Percentiles rank a stretch among this genome's conserved stretches.
Conservation (phyloP, 2,797 vertebrate genomes). For the Anguilla megastoma region DNA sequence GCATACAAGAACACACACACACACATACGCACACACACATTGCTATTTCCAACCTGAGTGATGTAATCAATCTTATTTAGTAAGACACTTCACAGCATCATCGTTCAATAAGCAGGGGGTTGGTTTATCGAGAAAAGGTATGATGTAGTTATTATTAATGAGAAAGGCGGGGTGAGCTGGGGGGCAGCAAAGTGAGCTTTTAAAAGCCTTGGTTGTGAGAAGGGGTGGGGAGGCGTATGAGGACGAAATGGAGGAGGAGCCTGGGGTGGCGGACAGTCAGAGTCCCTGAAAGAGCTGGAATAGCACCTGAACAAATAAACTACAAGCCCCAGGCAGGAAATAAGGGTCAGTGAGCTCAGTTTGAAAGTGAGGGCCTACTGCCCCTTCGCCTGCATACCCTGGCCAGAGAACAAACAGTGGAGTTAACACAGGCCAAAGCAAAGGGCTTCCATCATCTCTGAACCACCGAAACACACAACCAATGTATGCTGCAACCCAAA, state of each 20-base stretch:
- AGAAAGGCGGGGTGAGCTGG: background rate
- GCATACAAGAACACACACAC: too few species aligned
- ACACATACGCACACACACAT: background rate
- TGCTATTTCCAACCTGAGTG: background rate
- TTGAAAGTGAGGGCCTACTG: conserved; percentile 19
- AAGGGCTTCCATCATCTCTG: conserved; percentile 13
- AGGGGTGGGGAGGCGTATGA: background rate
- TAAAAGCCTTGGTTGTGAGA: background rate
- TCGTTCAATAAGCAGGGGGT: background rate
- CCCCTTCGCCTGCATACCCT: background rate
- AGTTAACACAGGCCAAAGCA: conserved; percentile 4
- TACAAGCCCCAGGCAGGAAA: conserved; percentile 2
- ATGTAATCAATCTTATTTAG: background rate
- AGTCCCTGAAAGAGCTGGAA: background rate
- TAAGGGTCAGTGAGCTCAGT: conserved; percentile 15
- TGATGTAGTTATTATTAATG: background rate
- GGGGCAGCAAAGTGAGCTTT: background rate
- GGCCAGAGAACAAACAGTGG: conserved; percentile 19
- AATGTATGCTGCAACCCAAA: background rate
- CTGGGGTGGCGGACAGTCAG: background rate
- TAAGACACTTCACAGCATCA: background rate
- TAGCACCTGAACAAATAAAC: conserved; percentile 36
- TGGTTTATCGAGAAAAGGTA: background rate
- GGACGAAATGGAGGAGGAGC: background rate
- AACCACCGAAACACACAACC: conserved; percentile 16